Conservation (phyloP, 2,797 vertebrate genomes). For the Chromis chromis region DNA sequence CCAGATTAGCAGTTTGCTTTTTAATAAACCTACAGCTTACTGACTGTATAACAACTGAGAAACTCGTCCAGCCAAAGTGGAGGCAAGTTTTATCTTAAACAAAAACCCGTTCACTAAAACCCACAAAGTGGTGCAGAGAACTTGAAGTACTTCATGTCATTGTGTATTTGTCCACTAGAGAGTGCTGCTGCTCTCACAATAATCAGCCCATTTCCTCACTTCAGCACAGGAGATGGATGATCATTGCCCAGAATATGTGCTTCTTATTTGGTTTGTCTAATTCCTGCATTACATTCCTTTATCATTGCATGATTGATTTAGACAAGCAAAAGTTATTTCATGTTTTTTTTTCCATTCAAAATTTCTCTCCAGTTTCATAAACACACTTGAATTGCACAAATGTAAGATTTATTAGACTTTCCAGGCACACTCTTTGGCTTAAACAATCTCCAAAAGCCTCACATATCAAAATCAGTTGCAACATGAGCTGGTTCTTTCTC, state of each 20-base stretch:
- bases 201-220: not conserved
- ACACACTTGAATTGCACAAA: constrained; percentile 22
- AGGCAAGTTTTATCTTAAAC: not conserved
- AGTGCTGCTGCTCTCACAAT: constrained; percentile 17
- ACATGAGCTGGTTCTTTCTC: not conserved
- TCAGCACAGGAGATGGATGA: not conserved
- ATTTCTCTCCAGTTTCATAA: constrained; percentile 6
- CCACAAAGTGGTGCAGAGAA: not conserved
- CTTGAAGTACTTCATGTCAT: not conserved
- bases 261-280: not conserved
- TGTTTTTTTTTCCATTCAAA: constrained; percentile 47
- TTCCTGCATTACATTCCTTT: not conserved
- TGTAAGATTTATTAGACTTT: constrained; percentile 8
- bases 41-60: not conserved
- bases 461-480: constrained; percentile 2
- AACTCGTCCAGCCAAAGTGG: no score
- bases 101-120: not conserved
- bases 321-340: constrained; percentile 22
- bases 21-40: no score
- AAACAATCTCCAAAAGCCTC: constrained; percentile 4
- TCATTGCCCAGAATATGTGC: not conserved
- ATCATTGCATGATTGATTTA: not conserved
- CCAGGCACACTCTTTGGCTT: not conserved
- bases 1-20: no score
- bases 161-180: constrained; percentile 63